Base-by-base conservation (phyloP, 2,888 invertebrate species). In the Tricholauxania praeusta region DNA sequence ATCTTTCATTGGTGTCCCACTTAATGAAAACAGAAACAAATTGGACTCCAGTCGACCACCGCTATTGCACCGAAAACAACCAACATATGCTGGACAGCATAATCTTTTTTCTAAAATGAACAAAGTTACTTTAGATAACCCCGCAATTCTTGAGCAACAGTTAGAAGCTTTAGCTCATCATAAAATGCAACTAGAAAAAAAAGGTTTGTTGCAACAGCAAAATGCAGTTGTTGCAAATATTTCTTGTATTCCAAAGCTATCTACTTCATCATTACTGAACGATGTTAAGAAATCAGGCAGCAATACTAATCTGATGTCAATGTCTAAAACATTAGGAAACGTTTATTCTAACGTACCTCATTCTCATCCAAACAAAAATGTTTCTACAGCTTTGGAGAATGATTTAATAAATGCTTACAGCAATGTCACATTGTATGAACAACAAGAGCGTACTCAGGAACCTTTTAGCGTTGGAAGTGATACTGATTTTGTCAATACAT, bases 181-280 rank as follows among this genome's bases (percentile, higher is more conserved):
- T 72, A 87, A 89, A 82, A 82, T 87, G 79, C 83, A 88, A 84
- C 76, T 87, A 71, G 86, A 87, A 76, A 85, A 81, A 51, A 83
- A 81, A 49, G 86, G 84, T 0, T 79, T 83, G 2, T 74, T 85
- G 49, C 73, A 76, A 5, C 72, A 78, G 47, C 62, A 75, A 49
- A 71, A 69, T 51, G 8, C 48, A 12, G 64, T 39, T 5, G 60
- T 28, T 15, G 22, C 53, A 12, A 72, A 48, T 17, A n/a, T 65
- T 15, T 53, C 70, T 39, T 72, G 57, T 32, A 72, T 78, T 65
- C 78, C 82, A 5, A 85, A 84, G 67, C 71, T 82, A 12, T 81
- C 82, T 3, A 80, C 84, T 3, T 77, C 80, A 12, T 81, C 83
- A 3, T 71, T 81, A 32, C 59, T 74, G 53, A 65, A 55, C 17